Evolutionary conservation across 2,113 vertebrate species (phyloP).

Genomic region (Brachypodius melanocephalos): DNA sequence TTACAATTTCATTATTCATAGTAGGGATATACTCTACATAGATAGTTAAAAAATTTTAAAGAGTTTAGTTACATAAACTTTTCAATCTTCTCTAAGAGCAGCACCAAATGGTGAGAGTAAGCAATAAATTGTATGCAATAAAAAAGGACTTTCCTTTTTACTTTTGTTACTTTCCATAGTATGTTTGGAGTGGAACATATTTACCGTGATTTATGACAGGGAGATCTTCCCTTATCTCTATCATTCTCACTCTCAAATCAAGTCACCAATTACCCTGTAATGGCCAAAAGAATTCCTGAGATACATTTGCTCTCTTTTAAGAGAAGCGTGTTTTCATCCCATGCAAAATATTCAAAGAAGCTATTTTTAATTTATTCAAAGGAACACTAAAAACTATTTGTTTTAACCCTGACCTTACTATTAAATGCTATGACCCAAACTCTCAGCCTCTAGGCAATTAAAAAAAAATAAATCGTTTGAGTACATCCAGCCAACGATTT

Average conservation of each 20-base stretch:
- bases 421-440: constrained; percentile 46
- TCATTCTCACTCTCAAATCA: neutral
- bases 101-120: neutral
- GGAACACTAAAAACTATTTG: constrained; percentile 27
- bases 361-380: neutral
- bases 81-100: neutral
- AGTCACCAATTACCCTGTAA: neutral
- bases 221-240: neutral
- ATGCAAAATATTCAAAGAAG: neutral
- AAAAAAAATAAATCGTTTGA: constrained; percentile 18
- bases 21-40: neutral
- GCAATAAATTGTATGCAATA: neutral
- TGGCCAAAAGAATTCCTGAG: neutral
- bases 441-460: constrained; percentile 60
- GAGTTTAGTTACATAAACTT: neutral
- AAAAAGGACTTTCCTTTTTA: neutral
- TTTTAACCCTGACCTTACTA: constrained; percentile 48
- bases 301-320: neutral
- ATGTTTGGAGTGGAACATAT: neutral
- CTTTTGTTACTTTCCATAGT: neutral
- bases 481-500: constrained; percentile 70
- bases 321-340: neutral
- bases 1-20: neutral
- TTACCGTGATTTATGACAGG: neutral
- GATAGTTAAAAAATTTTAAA: no score